Conservation (phyloP, 2,888 invertebrate species). For the Branchipolynoe longqiensis region DNA sequence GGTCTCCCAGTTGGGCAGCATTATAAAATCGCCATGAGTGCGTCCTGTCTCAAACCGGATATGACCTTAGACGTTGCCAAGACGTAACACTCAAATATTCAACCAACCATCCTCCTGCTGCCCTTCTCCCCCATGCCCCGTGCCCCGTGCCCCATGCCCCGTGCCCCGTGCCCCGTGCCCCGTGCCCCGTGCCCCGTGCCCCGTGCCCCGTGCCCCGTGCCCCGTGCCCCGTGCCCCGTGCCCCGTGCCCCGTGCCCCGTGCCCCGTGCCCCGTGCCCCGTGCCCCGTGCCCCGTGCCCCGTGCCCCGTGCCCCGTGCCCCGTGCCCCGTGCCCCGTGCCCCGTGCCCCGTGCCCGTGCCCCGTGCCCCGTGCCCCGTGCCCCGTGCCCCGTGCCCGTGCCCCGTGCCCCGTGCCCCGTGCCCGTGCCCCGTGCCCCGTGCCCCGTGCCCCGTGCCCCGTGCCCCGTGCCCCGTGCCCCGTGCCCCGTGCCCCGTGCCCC, state of each 20-base stretch:
- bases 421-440: background rate
- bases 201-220: background rate
- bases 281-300: background rate
- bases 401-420: background rate
- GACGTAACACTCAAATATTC: too few relatives aligned
- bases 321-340: background rate
- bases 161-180: background rate
- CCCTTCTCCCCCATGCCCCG: background rate
- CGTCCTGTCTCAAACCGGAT: too few relatives aligned
- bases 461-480: background rate
- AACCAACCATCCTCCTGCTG: too few relatives aligned
- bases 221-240: background rate
- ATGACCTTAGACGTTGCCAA: too few relatives aligned
- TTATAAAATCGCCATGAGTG: too few relatives aligned
- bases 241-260: background rate
- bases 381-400: background rate
- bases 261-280: background rate
- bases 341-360: background rate
- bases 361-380: background rate
- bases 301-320: background rate
- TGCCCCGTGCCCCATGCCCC: background rate
- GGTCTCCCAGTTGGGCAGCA: too few relatives aligned
- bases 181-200: background rate
- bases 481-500: background rate
- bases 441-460: background rate